These are phyloP conservation scores for Hiodon alosoides DNA, from an alignment of 2,113 vertebrate genomes.

Conservation along the genomic window DNA sequence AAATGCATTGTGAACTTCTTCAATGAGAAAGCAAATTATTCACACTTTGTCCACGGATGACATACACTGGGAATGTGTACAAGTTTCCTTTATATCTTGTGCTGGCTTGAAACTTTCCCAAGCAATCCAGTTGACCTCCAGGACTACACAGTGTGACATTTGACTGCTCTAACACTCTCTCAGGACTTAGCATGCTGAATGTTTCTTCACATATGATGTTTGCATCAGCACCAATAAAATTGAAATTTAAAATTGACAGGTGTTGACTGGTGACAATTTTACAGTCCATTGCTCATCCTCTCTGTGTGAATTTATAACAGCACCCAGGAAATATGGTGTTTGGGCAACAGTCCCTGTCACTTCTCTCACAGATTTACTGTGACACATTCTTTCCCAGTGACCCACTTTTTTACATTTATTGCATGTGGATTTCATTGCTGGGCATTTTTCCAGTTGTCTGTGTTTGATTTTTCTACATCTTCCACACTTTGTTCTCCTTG, in stretches of 20 bases:
- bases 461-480: conserved; percentile 6
- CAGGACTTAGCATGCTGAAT: not conserved
- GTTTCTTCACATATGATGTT: conserved; percentile 5
- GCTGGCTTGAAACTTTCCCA: not conserved
- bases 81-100: conserved; percentile 9
- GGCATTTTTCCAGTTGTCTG: conserved; percentile 1
- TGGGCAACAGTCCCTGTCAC: not conserved
- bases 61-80: conserved; percentile 16
- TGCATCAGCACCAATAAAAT: not conserved
- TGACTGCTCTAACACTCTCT: no score
- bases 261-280: not conserved
- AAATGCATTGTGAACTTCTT: conserved; percentile 24
- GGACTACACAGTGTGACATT: conserved; percentile 9
- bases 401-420: conserved; percentile 5
- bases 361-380: conserved; percentile 9
- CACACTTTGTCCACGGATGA: conserved; percentile 6
- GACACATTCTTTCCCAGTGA: conserved; percentile 7
- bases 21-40: conserved; percentile 14
- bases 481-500: not conserved
- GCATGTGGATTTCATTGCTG: not conserved
- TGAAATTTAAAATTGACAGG: not conserved
- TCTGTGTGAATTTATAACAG: not conserved
- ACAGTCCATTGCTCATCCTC: not conserved
- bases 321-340: not conserved
- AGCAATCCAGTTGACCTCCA: not conserved